Conservation (phyloP, 1,140 invertebrate species). For the Chymomyza costata region DNA sequence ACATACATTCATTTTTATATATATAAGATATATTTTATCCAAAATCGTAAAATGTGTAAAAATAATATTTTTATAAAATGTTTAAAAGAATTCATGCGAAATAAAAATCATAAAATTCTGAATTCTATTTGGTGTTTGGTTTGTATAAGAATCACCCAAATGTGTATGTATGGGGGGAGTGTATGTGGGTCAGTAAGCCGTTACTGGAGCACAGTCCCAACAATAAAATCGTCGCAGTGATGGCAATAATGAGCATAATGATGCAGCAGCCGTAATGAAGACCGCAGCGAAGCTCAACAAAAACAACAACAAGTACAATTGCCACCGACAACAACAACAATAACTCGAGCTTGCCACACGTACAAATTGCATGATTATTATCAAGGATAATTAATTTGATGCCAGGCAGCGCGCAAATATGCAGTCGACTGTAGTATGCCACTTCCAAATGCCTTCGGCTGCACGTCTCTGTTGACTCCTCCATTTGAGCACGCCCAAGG, state of each 20-base stretch:
- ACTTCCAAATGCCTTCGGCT: too few species aligned
- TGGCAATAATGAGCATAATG: conserved; percentile 51
- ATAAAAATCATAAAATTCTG: too few species aligned
- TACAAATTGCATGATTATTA: conserved; percentile 48
- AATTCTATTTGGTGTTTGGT: too few species aligned
- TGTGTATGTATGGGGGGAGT: too few species aligned
- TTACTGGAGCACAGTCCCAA: not conserved
- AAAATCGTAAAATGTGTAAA: too few species aligned
- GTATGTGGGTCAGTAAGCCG: conserved; percentile 1
- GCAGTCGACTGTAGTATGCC: not conserved
- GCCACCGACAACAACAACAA: not conserved
- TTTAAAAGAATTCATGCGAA: too few species aligned
- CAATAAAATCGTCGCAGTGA: conserved; percentile 4
- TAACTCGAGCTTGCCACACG: conserved; percentile 12
- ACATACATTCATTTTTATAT: too few species aligned
- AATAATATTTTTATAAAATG: too few species aligned
- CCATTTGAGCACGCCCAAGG: too few species aligned
- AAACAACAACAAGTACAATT: not conserved
- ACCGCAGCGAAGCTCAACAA: conserved; percentile 12
- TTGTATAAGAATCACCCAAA: not conserved
- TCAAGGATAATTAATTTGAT: conserved; percentile 53
- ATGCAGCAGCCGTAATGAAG: conserved; percentile 46
- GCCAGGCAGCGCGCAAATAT: conserved; percentile 14
- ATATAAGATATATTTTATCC: too few species aligned
- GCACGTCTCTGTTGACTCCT: too few species aligned